Base-by-base conservation (phyloP, 1,140 invertebrate genomes). In the Drosophila orosa region DNA sequence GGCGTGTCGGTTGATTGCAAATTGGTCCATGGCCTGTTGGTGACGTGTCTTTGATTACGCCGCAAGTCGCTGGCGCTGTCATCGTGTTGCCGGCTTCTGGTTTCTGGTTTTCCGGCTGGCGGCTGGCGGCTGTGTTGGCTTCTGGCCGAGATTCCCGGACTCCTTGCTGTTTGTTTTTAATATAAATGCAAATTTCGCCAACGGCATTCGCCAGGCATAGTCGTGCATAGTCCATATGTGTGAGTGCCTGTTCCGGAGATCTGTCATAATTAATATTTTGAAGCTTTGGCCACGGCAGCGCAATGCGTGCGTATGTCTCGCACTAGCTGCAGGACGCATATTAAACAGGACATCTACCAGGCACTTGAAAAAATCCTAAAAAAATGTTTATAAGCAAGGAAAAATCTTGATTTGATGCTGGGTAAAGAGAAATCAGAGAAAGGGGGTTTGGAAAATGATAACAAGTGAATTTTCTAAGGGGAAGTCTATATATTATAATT, bases 251-350 rank as follows among this genome's bases (percentile, higher is more conserved):
- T 56, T 48, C 50, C 55, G 48, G 40, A 67, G 61, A 75, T 68
- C 82, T 87, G 82, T 87, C 83, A 87, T 87, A 86, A 86, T 86
- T 86, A 86, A 87, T 86, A 86, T 87, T 86, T 86, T 78, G 77
- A 61, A 79, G 83, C 82, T 83, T 79, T 72, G 80, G 78, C 72
- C 74, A 80, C 57, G 57, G 73, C 59, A 65, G 61, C 72, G 73
- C 65, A 48, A 72, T 77, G 80, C 62, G 48, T 78, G 63, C 74
- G 31, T 33, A 47, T 82, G 79, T 65, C 61, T 57, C 35, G 52
- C 25, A 42, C 55, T 75, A 62, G 68, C 57, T 69, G 65, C 78
- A 74, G 63, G 69, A 50, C 71, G 82, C 79, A 86, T 86, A 87
- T 87, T 83, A 86, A 86, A 76, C 58, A 81, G 79, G 52, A 71